Base-by-base conservation (phyloP, 2,113 vertebrate genomes). In the Passer domesticus region DNA sequence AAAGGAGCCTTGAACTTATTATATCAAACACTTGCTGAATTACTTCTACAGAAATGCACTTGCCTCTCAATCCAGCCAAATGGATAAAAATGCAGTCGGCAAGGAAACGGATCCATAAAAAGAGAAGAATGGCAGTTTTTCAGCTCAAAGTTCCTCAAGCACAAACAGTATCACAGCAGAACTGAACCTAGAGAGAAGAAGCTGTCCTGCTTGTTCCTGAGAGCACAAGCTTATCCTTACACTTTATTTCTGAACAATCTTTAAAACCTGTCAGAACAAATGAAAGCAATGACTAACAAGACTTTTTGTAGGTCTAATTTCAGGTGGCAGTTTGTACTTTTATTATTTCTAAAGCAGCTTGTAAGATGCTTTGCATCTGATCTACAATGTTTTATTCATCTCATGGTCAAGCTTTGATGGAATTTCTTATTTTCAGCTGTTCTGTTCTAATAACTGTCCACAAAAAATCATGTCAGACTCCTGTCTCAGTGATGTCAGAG, bases 261-360 rank as follows among this genome's bases (percentile, higher is more conserved):
- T 91, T 87, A 92, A 7, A 6, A 27, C 14, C 68, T 82, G 88
- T 69, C 35, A 72, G 31, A 76, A 66, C 30, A 94, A 89, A 92
- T 89, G 52, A 84, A 94, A 91, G 13, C 27, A 66, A 37, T 81
- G 89, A 78, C 39, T 92, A 90, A 89, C 23, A 83, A 20, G 80
- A 94, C 35, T 39, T 66, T 82, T 84, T 79, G 81, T 58, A 87
- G 35, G 55, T 91, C 69, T 84, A 84, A 79, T 84, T 95, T 82
- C 52, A 78, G 43, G 24, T 70, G 43, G 9, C 25, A 73, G 25
- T 49, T 91, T 50, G 15, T 33, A 53, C 15, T 94, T 83, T 35
- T 72, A 43, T 64, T 60, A 64, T 82, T 75, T 84, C 66, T 84
- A 73, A 90, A 91, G 37, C 30, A 82, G 8, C 24, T 46, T 69